Conservation (phyloP, 2,797 vertebrate genomes). For the Eulemur albifrons region DNA sequence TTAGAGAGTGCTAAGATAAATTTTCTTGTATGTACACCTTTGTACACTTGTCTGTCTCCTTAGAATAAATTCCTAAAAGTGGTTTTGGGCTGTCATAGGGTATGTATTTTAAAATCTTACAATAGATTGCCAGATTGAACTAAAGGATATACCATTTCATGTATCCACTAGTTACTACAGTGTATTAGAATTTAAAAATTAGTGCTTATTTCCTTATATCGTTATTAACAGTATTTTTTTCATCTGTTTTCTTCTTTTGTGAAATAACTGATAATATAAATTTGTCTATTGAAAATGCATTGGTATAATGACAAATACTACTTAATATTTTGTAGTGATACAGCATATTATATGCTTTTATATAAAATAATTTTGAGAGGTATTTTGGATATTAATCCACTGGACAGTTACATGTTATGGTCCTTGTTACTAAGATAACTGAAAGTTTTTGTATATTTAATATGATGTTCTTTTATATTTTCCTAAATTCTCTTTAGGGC, state of each 20-base stretch:
- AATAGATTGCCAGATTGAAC: neutral
- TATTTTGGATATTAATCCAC: constrained; percentile 52
- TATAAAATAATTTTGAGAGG: constrained; percentile 25
- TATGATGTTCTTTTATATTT: constrained; percentile 52
- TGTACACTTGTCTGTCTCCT: neutral
- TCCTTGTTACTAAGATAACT: constrained; percentile 60
- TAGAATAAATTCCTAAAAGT: neutral
- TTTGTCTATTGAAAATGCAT: constrained; percentile 19
- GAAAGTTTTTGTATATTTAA: constrained; percentile 73
- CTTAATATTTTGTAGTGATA: constrained; percentile 14
- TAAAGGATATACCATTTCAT: constrained; percentile 2
- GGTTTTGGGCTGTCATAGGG: neutral
- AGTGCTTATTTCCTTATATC: neutral
- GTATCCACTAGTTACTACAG: neutral
- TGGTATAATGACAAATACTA: constrained; percentile 34
- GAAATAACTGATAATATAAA: constrained; percentile 31
- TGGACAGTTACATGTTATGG: constrained; percentile 24
- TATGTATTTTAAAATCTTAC: constrained; percentile 16
- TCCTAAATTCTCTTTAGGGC: constrained; percentile 87
- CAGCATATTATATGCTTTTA: constrained; percentile 42
- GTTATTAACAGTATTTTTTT: constrained; percentile 2
- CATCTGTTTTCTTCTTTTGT: constrained; percentile 49
- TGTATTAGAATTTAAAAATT: constrained; percentile 35
- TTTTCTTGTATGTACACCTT: constrained; percentile 23
- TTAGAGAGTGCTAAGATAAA: neutral